Conservation (phyloP, 2,797 vertebrate species). For the Lagorchestes hirsutus region DNA sequence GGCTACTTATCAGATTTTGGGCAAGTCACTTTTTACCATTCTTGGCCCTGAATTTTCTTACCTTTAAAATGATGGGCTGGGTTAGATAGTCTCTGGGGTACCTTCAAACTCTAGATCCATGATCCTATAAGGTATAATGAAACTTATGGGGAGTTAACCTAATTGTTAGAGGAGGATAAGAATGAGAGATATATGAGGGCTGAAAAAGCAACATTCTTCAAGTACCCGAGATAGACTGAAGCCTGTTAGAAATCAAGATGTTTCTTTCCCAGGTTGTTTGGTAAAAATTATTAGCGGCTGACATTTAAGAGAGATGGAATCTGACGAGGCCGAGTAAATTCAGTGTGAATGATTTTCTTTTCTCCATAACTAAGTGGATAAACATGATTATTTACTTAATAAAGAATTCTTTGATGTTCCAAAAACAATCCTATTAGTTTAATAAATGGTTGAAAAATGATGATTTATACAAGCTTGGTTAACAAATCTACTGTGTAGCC, state of each 20-base stretch:
- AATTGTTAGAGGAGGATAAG: conserved; percentile 1
- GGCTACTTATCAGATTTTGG: neutral
- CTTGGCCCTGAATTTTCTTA: neutral
- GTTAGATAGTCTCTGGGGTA: neutral
- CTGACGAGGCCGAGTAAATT: conserved; percentile 74
- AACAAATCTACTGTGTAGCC: conserved; percentile 66
- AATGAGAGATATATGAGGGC: conserved; percentile 36
- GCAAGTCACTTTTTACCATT: neutral
- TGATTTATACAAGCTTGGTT: conserved; percentile 76
- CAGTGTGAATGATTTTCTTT: conserved; percentile 73
- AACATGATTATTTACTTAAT: conserved; percentile 78
- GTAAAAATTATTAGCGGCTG: conserved; percentile 75
- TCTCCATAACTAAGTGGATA: conserved; percentile 70
- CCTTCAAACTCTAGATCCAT: neutral
- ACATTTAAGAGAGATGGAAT: conserved; percentile 74
- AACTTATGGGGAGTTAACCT: neutral
- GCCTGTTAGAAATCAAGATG: conserved; percentile 55
- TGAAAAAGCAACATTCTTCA: conserved; percentile 19
- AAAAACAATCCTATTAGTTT: conserved; percentile 78
- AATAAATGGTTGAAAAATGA: conserved; percentile 82
- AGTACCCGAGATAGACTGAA: conserved; percentile 26
- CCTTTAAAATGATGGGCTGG: neutral
- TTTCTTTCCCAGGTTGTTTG: conserved; percentile 63
- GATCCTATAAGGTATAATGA: conserved; percentile 9
- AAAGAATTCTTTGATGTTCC: conserved; percentile 73